Evolutionary conservation across 1,140 invertebrate genomes (phyloP), one percentile per base, ranked within the genome.

Genomic region (Brachionus paranguensis): DNA sequence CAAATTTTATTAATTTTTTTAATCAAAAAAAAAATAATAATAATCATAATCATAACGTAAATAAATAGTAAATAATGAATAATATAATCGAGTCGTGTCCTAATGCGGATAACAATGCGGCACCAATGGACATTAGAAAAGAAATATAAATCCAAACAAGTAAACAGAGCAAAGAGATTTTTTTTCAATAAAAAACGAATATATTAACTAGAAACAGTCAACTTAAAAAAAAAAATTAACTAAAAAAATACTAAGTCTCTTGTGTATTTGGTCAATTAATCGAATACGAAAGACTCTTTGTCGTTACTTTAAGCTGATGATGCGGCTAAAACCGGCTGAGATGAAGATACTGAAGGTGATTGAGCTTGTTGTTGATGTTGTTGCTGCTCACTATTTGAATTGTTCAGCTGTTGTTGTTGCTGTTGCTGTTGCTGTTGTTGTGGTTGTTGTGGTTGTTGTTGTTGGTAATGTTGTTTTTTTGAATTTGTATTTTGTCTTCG

Each of bases 261-360:
- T 24, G 53, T 60, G 3, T 20, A 24, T 60, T 68, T 37, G 65
- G 29, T 33, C 33, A 14, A n/a, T 64, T 37, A 33, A 33, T 33
- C 27, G 27, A 41, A 41, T 41, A 12, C 33, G 65, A 29, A 33
- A 27, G 24, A 24, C 14, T 76, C 8, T 24, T 50, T 50, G 12
- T 12, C 24, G 2, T 14, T 41, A 45, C 43, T 50, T 72, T 33
- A 76, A 27, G 72, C 41, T 76, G 72, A 76, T 50, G 72, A 20
- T 12, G 72, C 41, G 24, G 72, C 24, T 50, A 76, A 76, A 50
- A 76, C 45, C n/a, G 72, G 72, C 53, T 76, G 72, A 12, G 72
- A 76, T 29, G 72, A 76, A 27, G 72, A 76, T 5, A 76, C 72
- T 50, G 72, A 76, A 29, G 72, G 72, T 50, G 72, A 76, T 50